Evolutionary conservation across 2,113 vertebrate species (phyloP), one percentile per base, ranked within the genome.

Genomic region (Ailurus styani): DNA sequence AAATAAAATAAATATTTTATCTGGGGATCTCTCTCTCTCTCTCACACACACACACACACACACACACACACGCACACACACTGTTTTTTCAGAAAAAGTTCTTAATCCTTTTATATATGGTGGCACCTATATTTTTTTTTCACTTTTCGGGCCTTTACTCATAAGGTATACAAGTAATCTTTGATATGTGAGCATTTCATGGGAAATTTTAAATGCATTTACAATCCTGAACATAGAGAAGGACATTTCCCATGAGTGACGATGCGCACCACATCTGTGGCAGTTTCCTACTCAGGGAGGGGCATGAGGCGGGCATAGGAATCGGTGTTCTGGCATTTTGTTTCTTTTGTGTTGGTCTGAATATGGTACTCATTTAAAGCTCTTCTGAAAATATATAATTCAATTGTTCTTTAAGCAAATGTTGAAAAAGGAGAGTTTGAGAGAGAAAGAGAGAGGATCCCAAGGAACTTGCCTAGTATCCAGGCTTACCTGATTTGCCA

Each of bases 121-220:
- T 75, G 27, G 11, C 17, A 83, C 17, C 10, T 72, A 23, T 87
- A 89, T n/a, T 87, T 73, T 87, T 86, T 90, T 91, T 85, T 85
- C 68, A 72, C 21, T 52, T 72, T 70, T 10, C 0, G 20, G 25
- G 20, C 2, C 17, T 92, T 92, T 78, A 79, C 78, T 79, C 27
- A 62, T 57, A 72, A 79, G 8, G 3, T 60, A 40, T 42, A 37
- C 15, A 20, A 91, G 70, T 12, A 20, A 55, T 40, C 45, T 42
- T 84, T 92, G 37, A 73, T 6, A 81, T 9, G 47, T 40, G 37
- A 87, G 9, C 14, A 70, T 88, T 62, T 91, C 37, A 60, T 47
- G 78, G 21, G 31, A 75, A 15, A 47, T 10, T 66, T 21, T 14
- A 47, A 42, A 50, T 5, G 3, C 14, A 34, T 27, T 20, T 84